These are phyloP conservation scores for Botia almorhae DNA, from an alignment of 2,797 vertebrate species.

Conservation along the genomic window DNA sequence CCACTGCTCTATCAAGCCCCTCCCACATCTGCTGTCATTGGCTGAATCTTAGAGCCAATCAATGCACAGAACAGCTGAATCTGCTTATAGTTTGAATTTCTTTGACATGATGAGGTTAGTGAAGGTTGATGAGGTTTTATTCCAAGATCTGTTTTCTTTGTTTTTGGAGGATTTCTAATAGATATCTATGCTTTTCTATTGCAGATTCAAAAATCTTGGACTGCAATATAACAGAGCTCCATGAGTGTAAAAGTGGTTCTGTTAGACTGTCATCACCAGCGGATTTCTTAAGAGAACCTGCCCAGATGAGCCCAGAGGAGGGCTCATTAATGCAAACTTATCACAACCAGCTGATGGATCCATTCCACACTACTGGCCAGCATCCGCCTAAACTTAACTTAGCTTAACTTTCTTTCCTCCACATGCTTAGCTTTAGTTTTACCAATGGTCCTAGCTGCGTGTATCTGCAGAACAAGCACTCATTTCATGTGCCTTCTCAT, in stretches of 20 bases:
- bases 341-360: slow-evolving; percentile 54
- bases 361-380: slow-evolving; percentile 18
- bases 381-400: slow-evolving; percentile 36
- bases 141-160: neutral
- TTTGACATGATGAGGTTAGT: slow-evolving; percentile 9
- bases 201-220: slow-evolving; percentile 4
- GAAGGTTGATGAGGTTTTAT: neutral
- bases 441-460: neutral
- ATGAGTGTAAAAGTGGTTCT: slow-evolving; percentile 33
- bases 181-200: neutral
- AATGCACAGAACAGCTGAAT: slow-evolving; percentile 35
- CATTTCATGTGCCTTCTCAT: neutral
- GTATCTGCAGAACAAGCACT: slow-evolving; percentile 15
- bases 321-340: slow-evolving; percentile 50
- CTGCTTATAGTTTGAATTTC: slow-evolving; percentile 7
- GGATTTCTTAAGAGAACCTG: slow-evolving; percentile 34
- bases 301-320: slow-evolving; percentile 18
- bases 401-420: neutral
- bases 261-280: slow-evolving; percentile 43
- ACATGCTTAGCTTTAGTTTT: slow-evolving; percentile 19
- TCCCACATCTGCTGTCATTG: slow-evolving; percentile 40
- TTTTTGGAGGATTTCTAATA: neutral
- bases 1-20: neutral
- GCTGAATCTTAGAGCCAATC: slow-evolving; percentile 62
- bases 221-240: slow-evolving; percentile 35